phyloP scores from a whole-genome alignment of 2,113 vertebrate genomes.

The Ciconia maguari region DNA sequence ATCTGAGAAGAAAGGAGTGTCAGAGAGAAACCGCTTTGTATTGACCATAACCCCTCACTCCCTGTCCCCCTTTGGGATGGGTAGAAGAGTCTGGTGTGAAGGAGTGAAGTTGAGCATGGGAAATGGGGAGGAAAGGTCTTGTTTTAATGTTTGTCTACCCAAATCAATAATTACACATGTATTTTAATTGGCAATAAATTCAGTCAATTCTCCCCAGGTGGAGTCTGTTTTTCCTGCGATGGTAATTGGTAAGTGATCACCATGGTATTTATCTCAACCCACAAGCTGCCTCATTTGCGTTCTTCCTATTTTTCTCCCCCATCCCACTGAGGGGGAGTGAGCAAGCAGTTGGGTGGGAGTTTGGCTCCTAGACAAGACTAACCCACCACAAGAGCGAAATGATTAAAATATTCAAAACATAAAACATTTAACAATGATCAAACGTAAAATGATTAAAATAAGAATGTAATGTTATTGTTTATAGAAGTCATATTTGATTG shows the following conservation, averaged over 20 bases:
- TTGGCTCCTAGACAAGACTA: background rate
- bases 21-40: background rate
- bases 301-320: no score
- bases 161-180: background rate
- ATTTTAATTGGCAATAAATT: background rate
- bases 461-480: background rate
- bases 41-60: background rate
- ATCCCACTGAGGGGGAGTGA: background rate
- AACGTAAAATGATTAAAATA: background rate
- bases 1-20: background rate
- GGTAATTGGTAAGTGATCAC: no score
- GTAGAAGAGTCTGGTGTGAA: background rate
- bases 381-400: background rate
- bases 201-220: background rate
- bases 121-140: background rate
- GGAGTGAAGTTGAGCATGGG: background rate
- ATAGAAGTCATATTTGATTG: no score
- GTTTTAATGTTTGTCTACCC: background rate
- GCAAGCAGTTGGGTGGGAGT: background rate
- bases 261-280: no score
- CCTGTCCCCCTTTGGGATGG: background rate
- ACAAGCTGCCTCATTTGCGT: no score
- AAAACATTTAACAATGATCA: background rate
- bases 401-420: background rate
- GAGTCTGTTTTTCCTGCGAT: background rate